These are phyloP conservation scores for Buphagus erythrorhynchus DNA, from an alignment of 2,797 vertebrate genomes.

Conservation along the genomic window DNA sequence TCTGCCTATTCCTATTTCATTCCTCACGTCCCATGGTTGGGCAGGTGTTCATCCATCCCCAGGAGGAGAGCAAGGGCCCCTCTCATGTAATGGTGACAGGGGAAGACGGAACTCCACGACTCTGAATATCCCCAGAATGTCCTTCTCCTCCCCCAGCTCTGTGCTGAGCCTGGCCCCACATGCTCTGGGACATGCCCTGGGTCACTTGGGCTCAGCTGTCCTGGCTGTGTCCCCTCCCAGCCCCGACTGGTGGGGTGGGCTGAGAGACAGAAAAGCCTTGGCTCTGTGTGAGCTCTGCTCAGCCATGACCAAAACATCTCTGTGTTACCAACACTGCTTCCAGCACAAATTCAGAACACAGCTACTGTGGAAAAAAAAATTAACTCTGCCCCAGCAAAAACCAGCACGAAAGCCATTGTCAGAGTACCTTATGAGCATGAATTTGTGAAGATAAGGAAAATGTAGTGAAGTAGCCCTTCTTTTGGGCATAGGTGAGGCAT, in stretches of 20 bases:
- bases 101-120: not conserved
- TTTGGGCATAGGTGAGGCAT: not conserved
- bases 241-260: rapidly evolving
- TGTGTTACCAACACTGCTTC: not conserved
- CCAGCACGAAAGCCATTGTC: not conserved
- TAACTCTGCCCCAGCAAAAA: not conserved
- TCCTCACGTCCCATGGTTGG: not conserved
- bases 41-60: not conserved
- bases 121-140: not conserved
- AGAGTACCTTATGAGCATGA: not conserved
- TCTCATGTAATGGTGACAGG: rapidly evolving
- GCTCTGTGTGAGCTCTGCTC: not conserved
- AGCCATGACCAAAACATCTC: not conserved
- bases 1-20: not conserved
- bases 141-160: not conserved
- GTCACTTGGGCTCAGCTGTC: not conserved
- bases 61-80: not conserved
- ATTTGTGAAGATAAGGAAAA: not conserved
- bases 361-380: not conserved
- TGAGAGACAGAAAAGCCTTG: not conserved
- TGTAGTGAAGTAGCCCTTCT: not conserved
- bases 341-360: not conserved
- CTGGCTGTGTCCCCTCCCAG: not conserved
- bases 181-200: not conserved
- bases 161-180: not conserved